Conservation (phyloP, 1,140 invertebrate genomes). For the Diabrotica undecimpunctata region DNA sequence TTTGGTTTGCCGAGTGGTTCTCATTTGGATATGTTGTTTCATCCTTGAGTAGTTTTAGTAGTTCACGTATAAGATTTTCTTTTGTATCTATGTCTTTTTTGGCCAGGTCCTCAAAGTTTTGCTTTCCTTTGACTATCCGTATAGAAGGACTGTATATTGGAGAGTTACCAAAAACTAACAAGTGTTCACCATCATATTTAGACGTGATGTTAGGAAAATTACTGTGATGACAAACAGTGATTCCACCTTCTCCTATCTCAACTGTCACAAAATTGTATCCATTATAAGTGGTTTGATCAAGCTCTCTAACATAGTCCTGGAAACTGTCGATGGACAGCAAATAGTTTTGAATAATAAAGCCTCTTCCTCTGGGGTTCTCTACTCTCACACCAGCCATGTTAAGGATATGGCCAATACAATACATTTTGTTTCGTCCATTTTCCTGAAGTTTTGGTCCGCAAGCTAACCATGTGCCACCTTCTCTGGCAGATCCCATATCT, state of each 20-base stretch:
- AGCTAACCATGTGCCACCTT: conserved; percentile 76
- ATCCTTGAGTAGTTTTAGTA: not conserved
- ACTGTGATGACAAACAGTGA: not conserved
- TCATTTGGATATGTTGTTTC: not conserved
- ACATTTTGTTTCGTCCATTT: conserved; percentile 15
- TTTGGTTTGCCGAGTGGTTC: not conserved
- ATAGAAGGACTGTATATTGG: not conserved
- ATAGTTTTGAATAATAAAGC: not conserved
- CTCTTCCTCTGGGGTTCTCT: not conserved
- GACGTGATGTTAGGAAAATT: not conserved
- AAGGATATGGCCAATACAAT: not conserved
- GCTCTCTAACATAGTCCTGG: not conserved
- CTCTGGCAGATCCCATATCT: conserved; percentile 66
- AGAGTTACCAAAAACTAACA: not conserved
- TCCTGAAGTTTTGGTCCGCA: conserved; percentile 38
- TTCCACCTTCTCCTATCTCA: not conserved
- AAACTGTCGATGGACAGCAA: not conserved
- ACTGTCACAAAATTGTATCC: not conserved
- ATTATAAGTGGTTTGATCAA: not conserved
- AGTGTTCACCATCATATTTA: not conserved
- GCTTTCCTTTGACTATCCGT: not conserved
- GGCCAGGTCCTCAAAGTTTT: not conserved
- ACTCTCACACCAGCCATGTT: not conserved
- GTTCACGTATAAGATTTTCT: not conserved
- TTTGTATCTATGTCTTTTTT: not conserved